Conservation (phyloP, 2,113 vertebrate species). For the Peromyscus polionotus region DNA sequence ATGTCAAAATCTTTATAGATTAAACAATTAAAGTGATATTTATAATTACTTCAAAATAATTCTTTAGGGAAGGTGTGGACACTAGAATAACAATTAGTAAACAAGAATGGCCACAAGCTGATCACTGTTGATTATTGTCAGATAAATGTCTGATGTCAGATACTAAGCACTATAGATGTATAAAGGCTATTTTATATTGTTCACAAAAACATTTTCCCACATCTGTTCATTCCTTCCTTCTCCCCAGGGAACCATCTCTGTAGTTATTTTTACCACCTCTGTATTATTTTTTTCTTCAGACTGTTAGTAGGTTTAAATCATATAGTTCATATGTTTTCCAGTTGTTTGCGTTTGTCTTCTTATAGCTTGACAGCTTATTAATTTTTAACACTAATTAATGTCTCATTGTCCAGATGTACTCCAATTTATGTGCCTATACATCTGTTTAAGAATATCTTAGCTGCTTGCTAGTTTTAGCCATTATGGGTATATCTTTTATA, state of each 20-base stretch:
- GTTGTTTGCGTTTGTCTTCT: neutral
- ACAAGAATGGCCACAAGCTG: neutral
- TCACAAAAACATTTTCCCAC: neutral
- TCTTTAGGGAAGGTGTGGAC: neutral
- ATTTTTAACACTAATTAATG: neutral
- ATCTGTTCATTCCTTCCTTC: too few relatives aligned
- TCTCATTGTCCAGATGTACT: neutral
- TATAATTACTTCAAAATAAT: neutral
- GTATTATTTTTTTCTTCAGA: neutral
- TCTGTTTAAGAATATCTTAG: neutral
- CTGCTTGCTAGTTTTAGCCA: neutral
- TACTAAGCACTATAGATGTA: neutral
- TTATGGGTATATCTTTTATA: neutral
- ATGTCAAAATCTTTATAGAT: neutral
- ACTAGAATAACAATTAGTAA: neutral
- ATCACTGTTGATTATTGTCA: neutral
- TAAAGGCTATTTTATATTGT: neutral
- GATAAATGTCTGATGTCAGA: neutral
- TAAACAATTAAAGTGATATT: neutral
- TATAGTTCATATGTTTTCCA: neutral
- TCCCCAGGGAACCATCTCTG: neutral
- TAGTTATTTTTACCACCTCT: neutral
- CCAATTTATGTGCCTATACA: neutral
- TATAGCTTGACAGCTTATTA: neutral
- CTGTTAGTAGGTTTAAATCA: neutral